Conservation (phyloP, 2,888 invertebrate species). For the Agonopterix heracliana region DNA sequence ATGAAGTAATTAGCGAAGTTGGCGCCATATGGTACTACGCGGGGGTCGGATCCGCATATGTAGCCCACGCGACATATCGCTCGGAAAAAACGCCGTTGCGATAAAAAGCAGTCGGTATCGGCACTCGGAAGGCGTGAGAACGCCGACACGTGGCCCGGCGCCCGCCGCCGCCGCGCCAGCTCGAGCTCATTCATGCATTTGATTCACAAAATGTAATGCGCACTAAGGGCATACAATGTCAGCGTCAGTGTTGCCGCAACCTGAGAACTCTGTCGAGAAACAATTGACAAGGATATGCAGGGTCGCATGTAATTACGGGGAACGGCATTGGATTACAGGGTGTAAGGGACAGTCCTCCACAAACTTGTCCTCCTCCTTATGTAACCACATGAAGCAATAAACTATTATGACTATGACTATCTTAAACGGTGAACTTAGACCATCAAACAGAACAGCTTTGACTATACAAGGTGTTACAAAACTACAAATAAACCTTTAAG, state of each 20-base stretch:
- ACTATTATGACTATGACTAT: no score
- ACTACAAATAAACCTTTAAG: no score
- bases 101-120: constrained; percentile 57
- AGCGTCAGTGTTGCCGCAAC: neutral
- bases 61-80: constrained; percentile 60
- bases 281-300: neutral
- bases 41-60: constrained; percentile 63
- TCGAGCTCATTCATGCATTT: constrained; percentile 70
- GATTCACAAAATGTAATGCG: constrained; percentile 61
- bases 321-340: no score
- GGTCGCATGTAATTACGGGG: neutral
- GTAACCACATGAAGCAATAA: no score
- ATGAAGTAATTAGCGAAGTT: constrained; percentile 47
- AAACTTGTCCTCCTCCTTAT: no score
- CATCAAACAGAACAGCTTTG: no score
- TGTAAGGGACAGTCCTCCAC: no score
- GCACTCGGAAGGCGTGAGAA: constrained; percentile 53
- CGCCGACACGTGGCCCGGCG: constrained; percentile 62
- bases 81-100: constrained; percentile 48
- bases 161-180: constrained; percentile 55
- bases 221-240: constrained; percentile 28
- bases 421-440: no score
- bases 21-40: constrained; percentile 61
- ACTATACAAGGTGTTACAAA: no score
- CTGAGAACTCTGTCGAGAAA: neutral